phyloP scores from a whole-genome alignment of 2,113 vertebrate genomes.

The Oostethus manadensis region DNA sequence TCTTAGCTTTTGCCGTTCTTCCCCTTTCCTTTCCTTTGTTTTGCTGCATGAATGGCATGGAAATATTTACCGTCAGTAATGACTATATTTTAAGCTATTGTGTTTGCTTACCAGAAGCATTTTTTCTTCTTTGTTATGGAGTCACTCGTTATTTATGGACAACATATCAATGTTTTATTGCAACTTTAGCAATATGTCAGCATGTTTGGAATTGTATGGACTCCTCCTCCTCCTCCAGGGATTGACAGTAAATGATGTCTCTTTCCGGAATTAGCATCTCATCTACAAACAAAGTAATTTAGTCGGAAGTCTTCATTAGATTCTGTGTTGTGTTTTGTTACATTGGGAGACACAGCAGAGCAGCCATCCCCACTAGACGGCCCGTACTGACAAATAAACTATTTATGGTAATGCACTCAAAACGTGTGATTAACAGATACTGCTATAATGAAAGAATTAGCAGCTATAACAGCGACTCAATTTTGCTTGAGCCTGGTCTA shows the following conservation, averaged over 20 bases:
- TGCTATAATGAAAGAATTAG: no score
- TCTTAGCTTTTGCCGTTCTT: background rate
- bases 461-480: no score
- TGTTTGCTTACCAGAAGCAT: conserved; percentile 5
- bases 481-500: no score
- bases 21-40: background rate
- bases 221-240: conserved; percentile 12
- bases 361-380: no score
- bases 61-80: conserved; percentile 8
- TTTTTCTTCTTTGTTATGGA: conserved; percentile 20
- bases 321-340: no score
- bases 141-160: conserved; percentile 26
- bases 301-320: background rate
- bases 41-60: conserved; percentile 8
- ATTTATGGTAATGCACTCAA: no score
- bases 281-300: conserved; percentile 6
- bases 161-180: conserved; percentile 26
- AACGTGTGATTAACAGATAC: no score
- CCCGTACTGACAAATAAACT: no score
- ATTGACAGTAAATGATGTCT: conserved; percentile 23
- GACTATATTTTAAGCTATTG: conserved; percentile 13
- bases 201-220: conserved; percentile 15
- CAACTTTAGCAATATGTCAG: conserved; percentile 17
- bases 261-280: conserved; percentile 9
- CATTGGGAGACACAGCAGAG: no score